Evolutionary conservation across 2,113 vertebrate genomes (phyloP).

Genomic region (Sialia sialis): DNA sequence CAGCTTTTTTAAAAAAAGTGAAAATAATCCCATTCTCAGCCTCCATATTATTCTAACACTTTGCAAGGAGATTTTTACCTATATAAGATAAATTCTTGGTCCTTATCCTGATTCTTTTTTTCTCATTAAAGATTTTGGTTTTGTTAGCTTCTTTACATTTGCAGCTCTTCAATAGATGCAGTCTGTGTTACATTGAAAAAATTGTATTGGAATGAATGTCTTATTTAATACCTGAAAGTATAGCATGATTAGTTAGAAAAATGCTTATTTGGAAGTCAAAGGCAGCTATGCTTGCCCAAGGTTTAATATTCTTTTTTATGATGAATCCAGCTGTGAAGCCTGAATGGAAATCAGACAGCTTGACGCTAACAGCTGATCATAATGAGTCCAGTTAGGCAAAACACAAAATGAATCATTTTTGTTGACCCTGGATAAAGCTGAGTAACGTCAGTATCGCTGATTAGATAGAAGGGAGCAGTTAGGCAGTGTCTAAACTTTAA

Average conservation of each 20-base stretch:
- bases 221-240: not conserved
- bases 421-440: not conserved
- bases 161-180: not conserved
- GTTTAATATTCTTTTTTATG: not conserved
- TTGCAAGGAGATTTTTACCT: not conserved
- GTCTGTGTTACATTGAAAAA: not conserved
- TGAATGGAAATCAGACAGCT: conserved; percentile 29
- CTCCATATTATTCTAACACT: not conserved
- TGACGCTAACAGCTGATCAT: not conserved
- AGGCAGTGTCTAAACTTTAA: not conserved
- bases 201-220: not conserved
- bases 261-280: conserved; percentile 23
- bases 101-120: not conserved
- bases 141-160: not conserved
- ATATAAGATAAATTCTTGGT: not conserved
- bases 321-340: conserved; percentile 22
- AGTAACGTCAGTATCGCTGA: not conserved
- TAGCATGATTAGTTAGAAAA: not conserved
- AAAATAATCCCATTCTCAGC: not conserved
- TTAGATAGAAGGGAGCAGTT: not conserved
- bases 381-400: not conserved
- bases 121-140: not conserved
- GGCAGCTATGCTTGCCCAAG: not conserved
- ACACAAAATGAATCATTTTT: not conserved
- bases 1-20: not conserved